Base-by-base conservation (phyloP, 2,113 vertebrate genomes). In the Blennius ocellaris region DNA sequence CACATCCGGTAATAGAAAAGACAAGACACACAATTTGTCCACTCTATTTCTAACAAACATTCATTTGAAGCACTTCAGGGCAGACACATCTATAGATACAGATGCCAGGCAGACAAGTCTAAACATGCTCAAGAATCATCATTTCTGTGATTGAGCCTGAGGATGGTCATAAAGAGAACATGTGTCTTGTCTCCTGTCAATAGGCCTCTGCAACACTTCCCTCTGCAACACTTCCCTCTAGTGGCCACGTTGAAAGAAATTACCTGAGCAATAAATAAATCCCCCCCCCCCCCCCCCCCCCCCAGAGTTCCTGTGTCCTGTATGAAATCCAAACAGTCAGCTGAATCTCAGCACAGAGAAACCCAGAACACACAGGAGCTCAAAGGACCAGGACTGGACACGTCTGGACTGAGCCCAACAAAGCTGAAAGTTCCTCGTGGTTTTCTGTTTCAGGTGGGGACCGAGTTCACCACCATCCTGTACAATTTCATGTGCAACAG, bases 401-500 rank as follows among this genome's bases (percentile, higher is more conserved):
- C 21, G 21, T 30, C 21, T 5, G 14, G 17, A 40, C 11, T 43
- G 10, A 80, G 52, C 4, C 41, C 56, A 54, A 52, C 9, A 9
- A 36, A 4, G 44, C n/a, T 1, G 8, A 11, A 37, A 12, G 6
- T 12, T 3, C 10, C 1, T 45, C 8, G 4, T 63, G 51, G 12
- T 30, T 82, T 11, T 84, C 47, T 87, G 55, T 83, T 81, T 58
- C 87, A 99, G 98, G 98, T 99, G 76, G 98, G 98, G 16, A 99
- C 98, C 0, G 98, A 99, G 88, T 99, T 96, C 78, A 99, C 97
- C 86, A 99, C 97, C 53, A 97, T 99, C 87, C 94, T 99, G 3
- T 99, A 99, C 89, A 99, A 99, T 93, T 99, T 99, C 87, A 99
- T 99, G 98, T 99, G 98, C 89, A 99, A 99, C 93, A 99, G 97